phyloP scores from a whole-genome alignment of 2,797 vertebrate species.

The Gila robusta region DNA sequence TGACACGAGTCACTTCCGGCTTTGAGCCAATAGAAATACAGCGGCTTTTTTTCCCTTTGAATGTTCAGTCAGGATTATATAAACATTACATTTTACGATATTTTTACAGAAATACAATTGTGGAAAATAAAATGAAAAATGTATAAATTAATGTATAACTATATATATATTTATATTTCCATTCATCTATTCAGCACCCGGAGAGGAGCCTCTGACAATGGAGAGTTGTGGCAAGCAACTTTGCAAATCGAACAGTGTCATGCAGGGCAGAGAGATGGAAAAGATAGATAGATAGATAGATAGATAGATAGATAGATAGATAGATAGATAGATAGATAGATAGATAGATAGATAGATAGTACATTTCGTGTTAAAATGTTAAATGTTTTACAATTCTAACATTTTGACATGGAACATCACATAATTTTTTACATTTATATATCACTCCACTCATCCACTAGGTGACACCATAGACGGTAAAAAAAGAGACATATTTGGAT shows the following conservation, averaged over 20 bases:
- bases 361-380: no score
- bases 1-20: constrained; percentile 47
- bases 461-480: constrained; percentile 74
- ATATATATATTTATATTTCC: constrained; percentile 28
- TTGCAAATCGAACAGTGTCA: no score
- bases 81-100: background rate
- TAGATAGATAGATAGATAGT: background rate
- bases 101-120: background rate
- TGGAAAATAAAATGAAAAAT: background rate
- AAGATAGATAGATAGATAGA: background rate
- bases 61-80: background rate
- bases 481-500: constrained; percentile 70
- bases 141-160: background rate
- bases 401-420: background rate
- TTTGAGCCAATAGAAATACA: constrained; percentile 27
- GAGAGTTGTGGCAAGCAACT: constrained; percentile 68
- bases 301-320: background rate
- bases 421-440: background rate
- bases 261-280: background rate
- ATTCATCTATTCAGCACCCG: constrained; percentile 62
- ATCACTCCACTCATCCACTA: constrained; percentile 76
- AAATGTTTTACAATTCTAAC: background rate
- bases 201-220: constrained; percentile 69
- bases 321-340: constrained; percentile 1
- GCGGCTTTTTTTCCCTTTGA: background rate